Conservation (phyloP, 2,888 invertebrate genomes). For the Ecdyonurus torrentis region DNA sequence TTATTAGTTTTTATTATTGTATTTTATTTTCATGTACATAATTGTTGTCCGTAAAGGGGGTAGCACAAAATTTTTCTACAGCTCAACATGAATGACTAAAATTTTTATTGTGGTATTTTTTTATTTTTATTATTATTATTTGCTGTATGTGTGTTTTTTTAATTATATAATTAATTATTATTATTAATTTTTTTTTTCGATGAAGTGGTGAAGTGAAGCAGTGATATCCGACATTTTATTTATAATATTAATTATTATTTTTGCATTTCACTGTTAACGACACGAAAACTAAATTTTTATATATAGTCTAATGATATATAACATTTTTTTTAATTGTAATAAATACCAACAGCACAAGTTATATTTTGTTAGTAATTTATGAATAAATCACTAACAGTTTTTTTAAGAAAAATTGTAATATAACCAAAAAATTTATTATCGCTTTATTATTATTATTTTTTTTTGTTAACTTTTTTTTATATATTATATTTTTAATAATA, state of each 20-base stretch:
- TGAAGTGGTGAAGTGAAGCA: neutral
- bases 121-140: neutral
- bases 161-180: too few species aligned
- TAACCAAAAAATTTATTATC: neutral
- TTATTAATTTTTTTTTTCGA: neutral
- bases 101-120: neutral
- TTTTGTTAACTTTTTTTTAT: too few species aligned
- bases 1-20: neutral
- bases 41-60: neutral
- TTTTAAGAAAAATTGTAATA: neutral
- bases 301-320: neutral
- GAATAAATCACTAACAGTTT: neutral
- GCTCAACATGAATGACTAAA: neutral
- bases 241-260: neutral
- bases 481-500: neutral
- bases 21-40: neutral
- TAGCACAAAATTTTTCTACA: neutral
- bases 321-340: neutral
- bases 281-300: neutral
- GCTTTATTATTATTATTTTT: too few species aligned
- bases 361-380: neutral
- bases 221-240: too few species aligned
- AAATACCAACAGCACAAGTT: neutral
- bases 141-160: neutral
- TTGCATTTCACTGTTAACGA: neutral